A percentile compares a stretch with the other conserved stretches of the same genome.
Evolutionary conservation across 2,113 vertebrate genomes (phyloP).

Genomic region (Xenotilapia longispinis): DNA sequence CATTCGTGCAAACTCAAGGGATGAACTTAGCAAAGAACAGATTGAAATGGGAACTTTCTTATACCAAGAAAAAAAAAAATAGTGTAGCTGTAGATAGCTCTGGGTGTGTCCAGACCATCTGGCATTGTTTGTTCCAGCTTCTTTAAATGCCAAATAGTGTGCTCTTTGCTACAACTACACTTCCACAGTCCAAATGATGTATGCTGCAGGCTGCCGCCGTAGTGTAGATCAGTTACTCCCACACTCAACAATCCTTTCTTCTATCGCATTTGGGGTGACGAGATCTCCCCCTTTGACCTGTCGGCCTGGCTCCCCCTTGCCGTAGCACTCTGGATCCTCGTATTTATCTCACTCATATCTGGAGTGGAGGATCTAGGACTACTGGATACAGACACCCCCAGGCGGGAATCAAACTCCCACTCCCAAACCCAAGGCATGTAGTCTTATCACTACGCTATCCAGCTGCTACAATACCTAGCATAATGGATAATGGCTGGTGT

Average conservation of each 20-base stretch:
- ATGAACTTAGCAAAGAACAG: neutral
- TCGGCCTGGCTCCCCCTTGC: neutral
- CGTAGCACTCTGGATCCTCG: neutral
- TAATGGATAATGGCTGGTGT: neutral
- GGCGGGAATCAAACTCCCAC: neutral
- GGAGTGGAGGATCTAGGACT: accelerated
- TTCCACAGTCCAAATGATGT: neutral
- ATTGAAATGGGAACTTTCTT: neutral
- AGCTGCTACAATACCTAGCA: neutral
- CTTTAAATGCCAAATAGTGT: neutral
- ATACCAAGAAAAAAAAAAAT: neutral
- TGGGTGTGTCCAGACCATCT: accelerated
- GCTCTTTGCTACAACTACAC: neutral
- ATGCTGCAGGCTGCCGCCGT: neutral
- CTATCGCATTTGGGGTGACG: accelerated
- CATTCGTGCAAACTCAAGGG: neutral
- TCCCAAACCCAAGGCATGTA: neutral
- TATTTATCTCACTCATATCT: neutral
- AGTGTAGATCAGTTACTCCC: neutral
- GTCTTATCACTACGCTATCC: accelerated
- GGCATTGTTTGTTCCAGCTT: neutral
- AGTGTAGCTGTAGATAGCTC: neutral
- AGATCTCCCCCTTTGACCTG: neutral
- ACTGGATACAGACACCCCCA: accelerated
- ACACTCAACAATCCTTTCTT: neutral